Base-by-base conservation (phyloP, 1,140 invertebrate species). In the Ctenoplectra terminalis region DNA sequence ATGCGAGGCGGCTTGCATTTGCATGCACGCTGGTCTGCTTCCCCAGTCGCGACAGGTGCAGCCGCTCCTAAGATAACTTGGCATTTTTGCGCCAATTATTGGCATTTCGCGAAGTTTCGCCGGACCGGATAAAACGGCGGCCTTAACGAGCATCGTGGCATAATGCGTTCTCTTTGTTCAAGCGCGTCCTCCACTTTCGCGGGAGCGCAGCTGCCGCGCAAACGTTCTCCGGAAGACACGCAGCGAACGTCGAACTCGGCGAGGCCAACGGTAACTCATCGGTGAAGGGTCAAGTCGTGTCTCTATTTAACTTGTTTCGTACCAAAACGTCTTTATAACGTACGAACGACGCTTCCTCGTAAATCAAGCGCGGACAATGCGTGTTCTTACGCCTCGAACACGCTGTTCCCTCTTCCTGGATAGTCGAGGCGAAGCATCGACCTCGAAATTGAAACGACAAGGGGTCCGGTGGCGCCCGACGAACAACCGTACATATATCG, bases 1-100 rank as follows among this genome's bases (percentile, higher is more conserved):
- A 86, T 90, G 87, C 84, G 84, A 88, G 43, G 23, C 56, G 67
- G 74, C 87, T 75, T 67, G 77, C 73, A 91, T 91, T 91, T 90
- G 89, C 88, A 91, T 90, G 89, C 86, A 61, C 50, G 23, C 67
- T 69, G 81, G 66, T 71, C 73, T 79, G 87, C 81, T 83, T 83
- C 83, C 61, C 60, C 58, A 69, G 31, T 34, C 23, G 20, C 81
- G 90, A 91, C 91, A 92, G 91, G 90, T 92, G 91, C 86, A 75
- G 23, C 54, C 23, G 17, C 17, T 37, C 23, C 64, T 43, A 79
- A 83, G 89, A 91, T 92, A 91, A 91, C 84, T 64, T 23, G 37
- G 81, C 85, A 90, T 89, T 90, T 91, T 90, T 89, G 84, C 83
- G 89, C 89, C 92, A 92, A 92, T 92, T 92, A 92, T 92, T 90